phyloP scores from a whole-genome alignment of 2,113 vertebrate species.

The Vanacampus margaritifer region DNA sequence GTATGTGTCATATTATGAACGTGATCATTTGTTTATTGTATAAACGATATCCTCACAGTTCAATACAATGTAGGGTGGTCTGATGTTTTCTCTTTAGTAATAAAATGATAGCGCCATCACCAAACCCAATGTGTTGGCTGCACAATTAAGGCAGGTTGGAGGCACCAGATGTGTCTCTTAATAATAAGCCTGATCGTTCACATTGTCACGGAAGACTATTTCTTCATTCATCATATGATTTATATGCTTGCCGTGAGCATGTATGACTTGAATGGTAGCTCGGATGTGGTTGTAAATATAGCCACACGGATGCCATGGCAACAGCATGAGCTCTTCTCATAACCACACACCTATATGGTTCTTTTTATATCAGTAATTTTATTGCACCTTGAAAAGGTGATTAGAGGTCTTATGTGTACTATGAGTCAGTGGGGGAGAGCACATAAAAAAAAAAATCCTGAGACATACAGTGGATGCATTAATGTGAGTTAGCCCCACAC shows the following conservation, averaged over 20 bases:
- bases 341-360: neutral
- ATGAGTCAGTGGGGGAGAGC: neutral
- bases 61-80: neutral
- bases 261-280: neutral
- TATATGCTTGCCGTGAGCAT: neutral
- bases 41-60: no score
- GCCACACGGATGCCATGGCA: constrained; percentile 2
- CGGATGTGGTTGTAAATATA: neutral
- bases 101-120: neutral
- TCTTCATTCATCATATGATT: neutral
- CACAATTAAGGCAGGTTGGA: constrained; percentile 32
- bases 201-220: neutral
- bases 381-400: neutral
- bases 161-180: constrained; percentile 55
- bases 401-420: neutral
- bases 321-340: neutral
- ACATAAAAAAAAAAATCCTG: no score
- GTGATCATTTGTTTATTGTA: no score
- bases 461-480: no score
- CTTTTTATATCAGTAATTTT: neutral
- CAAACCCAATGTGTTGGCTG: constrained; percentile 52
- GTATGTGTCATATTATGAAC: no score
- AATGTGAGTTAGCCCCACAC: no score
- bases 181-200: neutral
- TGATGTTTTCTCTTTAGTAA: neutral